These are phyloP conservation scores for Automeris io DNA, from an alignment of 2,888 invertebrate genomes.

Conservation along the genomic window DNA sequence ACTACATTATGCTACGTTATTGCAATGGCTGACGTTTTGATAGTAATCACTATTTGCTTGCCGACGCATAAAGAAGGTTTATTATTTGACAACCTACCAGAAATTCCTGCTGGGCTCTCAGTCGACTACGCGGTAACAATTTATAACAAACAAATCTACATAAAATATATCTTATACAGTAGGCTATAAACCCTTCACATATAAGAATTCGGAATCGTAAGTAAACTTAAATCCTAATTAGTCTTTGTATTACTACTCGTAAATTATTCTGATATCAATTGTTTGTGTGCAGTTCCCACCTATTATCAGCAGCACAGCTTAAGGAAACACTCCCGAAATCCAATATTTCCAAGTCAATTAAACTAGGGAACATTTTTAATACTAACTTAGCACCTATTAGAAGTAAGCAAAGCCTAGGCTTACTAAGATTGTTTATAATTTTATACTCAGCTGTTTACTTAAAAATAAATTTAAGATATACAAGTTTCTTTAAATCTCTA, in stretches of 20 bases:
- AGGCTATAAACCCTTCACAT: conserved; percentile 63
- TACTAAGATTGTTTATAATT: conserved; percentile 69
- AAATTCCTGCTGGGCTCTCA: too few species aligned
- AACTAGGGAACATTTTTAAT: conserved; percentile 87
- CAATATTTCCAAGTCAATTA: conserved; percentile 90
- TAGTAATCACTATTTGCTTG: too few species aligned
- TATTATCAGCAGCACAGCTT: conserved; percentile 44
- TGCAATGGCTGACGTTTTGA: too few species aligned
- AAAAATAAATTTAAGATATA: conserved; percentile 63
- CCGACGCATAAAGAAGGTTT: too few species aligned
- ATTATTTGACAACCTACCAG: too few species aligned
- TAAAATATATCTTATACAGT: conserved; percentile 67
- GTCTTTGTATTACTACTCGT: conserved; percentile 66
- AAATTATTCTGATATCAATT: conserved; percentile 6
- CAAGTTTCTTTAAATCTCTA: conserved; percentile 18
- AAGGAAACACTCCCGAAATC: conserved; percentile 52
- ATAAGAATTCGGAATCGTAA: conserved; percentile 56
- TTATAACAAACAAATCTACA: conserved; percentile 10
- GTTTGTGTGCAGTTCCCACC: conserved; percentile 32
- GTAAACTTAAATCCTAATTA: conserved; percentile 49
- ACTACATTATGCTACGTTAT: too few species aligned
- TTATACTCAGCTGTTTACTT: conserved; percentile 70
- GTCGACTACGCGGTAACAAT: conserved; percentile 33
- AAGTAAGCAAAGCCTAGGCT: conserved; percentile 69
- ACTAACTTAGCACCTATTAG: conserved; percentile 74